Evolutionary conservation across 1,140 invertebrate genomes (phyloP).

Genomic region (Scaptomyza montana): DNA sequence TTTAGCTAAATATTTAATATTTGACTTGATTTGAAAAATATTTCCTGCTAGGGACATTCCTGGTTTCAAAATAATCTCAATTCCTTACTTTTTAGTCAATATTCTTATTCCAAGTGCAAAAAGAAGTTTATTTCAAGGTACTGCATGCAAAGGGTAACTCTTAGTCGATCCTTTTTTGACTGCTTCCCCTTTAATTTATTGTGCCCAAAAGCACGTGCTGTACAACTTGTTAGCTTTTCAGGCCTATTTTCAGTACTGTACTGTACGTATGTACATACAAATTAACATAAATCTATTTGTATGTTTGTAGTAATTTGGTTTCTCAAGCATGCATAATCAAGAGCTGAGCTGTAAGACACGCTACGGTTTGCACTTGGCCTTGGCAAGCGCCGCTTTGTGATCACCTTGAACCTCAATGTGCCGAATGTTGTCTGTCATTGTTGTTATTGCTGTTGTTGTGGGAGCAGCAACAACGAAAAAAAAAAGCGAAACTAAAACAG

Average conservation of each 20-base stretch:
- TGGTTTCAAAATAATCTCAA: too few relatives aligned
- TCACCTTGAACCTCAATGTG: constrained; percentile 80
- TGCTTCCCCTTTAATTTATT: background rate
- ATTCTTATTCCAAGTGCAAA: too few relatives aligned
- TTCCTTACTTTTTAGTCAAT: too few relatives aligned
- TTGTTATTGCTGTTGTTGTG: constrained; percentile 30
- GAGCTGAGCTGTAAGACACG: constrained; percentile 39
- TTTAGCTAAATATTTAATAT: too few relatives aligned
- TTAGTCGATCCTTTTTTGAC: background rate
- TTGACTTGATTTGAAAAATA: too few relatives aligned
- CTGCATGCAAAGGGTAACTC: constrained; percentile 3
- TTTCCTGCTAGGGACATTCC: too few relatives aligned
- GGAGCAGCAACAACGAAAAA: constrained; percentile 21
- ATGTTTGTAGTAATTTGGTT: constrained; percentile 26
- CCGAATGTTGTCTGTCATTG: constrained; percentile 59
- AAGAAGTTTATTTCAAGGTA: too few relatives aligned
- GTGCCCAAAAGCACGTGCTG: constrained; percentile 33
- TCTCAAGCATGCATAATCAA: constrained; percentile 50
- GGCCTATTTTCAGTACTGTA: constrained; percentile 8
- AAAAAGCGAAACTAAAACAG: constrained; percentile 28
- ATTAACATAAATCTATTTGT: constrained; percentile 2
- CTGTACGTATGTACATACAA: constrained; percentile 1
- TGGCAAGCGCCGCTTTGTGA: constrained; percentile 60
- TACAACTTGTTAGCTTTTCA: constrained; percentile 26
- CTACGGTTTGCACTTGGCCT: constrained; percentile 74